These are phyloP conservation scores for Lepisosteus osseus DNA, from an alignment of 2,113 vertebrate genomes.

Conservation along the genomic window DNA sequence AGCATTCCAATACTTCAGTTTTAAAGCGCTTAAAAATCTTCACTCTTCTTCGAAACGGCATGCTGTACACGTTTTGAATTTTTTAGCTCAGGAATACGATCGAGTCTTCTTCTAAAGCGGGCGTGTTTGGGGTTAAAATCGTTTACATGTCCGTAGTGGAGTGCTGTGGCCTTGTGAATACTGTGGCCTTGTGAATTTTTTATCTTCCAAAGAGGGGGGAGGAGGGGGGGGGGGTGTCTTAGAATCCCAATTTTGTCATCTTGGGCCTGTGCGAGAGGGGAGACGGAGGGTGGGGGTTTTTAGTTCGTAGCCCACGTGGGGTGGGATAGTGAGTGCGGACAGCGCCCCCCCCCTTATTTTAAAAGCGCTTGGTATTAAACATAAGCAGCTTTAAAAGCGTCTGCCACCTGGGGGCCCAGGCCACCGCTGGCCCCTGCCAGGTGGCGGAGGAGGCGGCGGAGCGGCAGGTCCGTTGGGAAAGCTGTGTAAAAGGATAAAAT, in stretches of 20 bases:
- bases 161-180: background rate
- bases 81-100: background rate
- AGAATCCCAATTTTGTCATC: too few relatives aligned
- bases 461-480: conserved; percentile 73
- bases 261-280: too few relatives aligned
- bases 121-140: background rate
- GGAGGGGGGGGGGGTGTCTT: too few relatives aligned
- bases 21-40: background rate
- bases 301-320: conserved; percentile 27
- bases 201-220: too few relatives aligned
- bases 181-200: too few relatives aligned
- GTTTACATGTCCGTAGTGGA: conserved; percentile 5
- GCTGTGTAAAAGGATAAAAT: conserved; percentile 77
- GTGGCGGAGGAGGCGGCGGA: conserved; percentile 65
- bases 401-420: conserved; percentile 69
- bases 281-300: conserved; percentile 20
- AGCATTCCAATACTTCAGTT: conserved; percentile 7
- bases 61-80: background rate
- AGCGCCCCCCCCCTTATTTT: conserved; percentile 38
- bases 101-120: background rate
- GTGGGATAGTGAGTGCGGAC: conserved; percentile 29
- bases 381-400: conserved; percentile 67
- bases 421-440: conserved; percentile 74
- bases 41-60: conserved; percentile 8
- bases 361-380: conserved; percentile 39